A percentile compares a stretch with the other conserved stretches of the same genome.
phyloP scores from a whole-genome alignment of 2,113 vertebrate species.

The Empidonax traillii region DNA sequence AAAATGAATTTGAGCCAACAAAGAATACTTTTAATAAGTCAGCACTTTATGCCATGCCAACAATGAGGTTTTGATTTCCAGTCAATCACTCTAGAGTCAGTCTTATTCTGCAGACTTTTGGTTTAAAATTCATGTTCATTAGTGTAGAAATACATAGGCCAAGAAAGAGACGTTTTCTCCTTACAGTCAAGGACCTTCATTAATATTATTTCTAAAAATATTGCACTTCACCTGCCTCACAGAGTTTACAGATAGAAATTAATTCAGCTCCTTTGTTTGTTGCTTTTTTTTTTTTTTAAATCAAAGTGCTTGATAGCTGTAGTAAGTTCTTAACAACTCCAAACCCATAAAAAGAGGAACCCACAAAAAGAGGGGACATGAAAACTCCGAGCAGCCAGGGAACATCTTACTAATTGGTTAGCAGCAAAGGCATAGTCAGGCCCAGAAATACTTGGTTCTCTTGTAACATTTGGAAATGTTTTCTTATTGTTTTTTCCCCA shows the following conservation, averaged over 20 bases:
- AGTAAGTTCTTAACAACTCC: not conserved
- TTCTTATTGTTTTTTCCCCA: not conserved
- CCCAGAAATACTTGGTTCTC: not conserved
- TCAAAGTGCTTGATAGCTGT: not conserved
- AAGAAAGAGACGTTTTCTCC: not conserved
- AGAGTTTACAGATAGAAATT: not conserved
- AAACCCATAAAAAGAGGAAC: not conserved
- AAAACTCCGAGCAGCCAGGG: not conserved
- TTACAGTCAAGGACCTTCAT: not conserved
- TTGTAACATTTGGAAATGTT: not conserved
- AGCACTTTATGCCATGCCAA: not conserved
- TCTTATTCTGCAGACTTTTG: not conserved
- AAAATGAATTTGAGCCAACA: not conserved
- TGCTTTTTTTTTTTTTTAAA: not conserved
- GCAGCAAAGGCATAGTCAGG: not conserved
- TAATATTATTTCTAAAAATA: not conserved
- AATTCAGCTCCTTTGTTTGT: not conserved
- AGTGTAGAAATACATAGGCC: not conserved
- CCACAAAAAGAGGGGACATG: not conserved
- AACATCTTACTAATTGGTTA: not conserved
- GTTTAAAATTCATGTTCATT: not conserved
- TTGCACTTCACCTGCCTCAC: not conserved
- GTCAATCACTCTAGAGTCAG: not conserved
- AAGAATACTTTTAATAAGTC: not conserved
- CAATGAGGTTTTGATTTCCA: not conserved